phyloP scores from a whole-genome alignment of 1,140 invertebrate genomes.

The Ceratosolen solmsi region DNA sequence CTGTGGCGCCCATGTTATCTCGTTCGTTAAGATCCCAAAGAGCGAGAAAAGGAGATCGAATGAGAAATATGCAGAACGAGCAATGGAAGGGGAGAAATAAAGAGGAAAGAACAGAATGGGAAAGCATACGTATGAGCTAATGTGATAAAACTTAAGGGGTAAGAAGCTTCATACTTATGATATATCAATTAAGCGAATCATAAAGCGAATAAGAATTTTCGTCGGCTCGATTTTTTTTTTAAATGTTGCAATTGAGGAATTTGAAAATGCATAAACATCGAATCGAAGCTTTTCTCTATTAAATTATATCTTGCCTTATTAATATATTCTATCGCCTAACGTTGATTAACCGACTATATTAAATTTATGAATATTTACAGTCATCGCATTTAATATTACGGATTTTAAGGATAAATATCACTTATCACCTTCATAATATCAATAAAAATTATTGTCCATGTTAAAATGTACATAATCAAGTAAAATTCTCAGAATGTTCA shows the following conservation, averaged over 20 bases:
- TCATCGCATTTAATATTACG: not conserved
- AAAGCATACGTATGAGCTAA: not conserved
- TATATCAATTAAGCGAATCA: too few species aligned
- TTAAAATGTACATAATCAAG: too few species aligned
- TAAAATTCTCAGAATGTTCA: slow-evolving; percentile 4
- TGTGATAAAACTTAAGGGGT: not conserved
- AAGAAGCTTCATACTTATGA: too few species aligned
- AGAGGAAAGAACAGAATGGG: not conserved
- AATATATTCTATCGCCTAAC: not conserved
- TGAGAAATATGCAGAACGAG: slow-evolving; percentile 17
- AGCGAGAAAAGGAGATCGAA: slow-evolving; percentile 46
- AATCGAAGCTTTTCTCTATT: not conserved
- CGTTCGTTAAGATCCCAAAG: slow-evolving; percentile 68
- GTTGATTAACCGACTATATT: not conserved
- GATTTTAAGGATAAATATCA: too few species aligned
- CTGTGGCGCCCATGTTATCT: slow-evolving; percentile 69
- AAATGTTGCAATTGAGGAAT: not conserved
- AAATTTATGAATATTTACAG: not conserved
- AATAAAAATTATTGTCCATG: slow-evolving; percentile 8
- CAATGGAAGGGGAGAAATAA: not conserved
- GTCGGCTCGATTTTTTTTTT: too few species aligned
- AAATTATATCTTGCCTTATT: not conserved
- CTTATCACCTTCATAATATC: too few species aligned
- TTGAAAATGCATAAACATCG: not conserved
- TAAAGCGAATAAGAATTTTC: too few species aligned